phyloP scores from a whole-genome alignment of 53 echinoderm and acorn worm genomes.

The Crossaster papposus region DNA sequence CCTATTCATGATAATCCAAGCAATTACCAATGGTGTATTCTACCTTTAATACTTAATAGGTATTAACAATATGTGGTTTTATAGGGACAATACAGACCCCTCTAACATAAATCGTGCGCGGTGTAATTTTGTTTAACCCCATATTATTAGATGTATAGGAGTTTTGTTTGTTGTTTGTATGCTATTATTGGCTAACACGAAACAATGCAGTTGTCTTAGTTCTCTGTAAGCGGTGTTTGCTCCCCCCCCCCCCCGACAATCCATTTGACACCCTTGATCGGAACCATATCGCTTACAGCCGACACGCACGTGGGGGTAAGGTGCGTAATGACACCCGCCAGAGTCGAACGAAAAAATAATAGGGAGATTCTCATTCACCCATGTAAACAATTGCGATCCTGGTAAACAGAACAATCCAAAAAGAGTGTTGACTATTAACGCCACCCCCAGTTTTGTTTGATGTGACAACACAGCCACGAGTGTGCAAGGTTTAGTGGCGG shows the following conservation, averaged over 20 bases:
- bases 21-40: too few species aligned
- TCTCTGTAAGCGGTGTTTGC: constrained; percentile 2
- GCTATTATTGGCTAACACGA: neutral
- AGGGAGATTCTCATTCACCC: constrained; percentile 14
- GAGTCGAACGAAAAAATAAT: constrained; percentile 34
- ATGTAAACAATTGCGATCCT: neutral
- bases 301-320: constrained; percentile 53
- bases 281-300: constrained; percentile 24
- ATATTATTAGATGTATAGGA: too few species aligned
- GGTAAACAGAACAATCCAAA: neutral
- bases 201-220: neutral
- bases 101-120: too few species aligned
- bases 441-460: constrained; percentile 50
- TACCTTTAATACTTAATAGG: too few species aligned
- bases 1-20: too few species aligned
- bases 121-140: too few species aligned
- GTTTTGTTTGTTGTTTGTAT: too few species aligned
- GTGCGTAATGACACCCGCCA: constrained; percentile 26
- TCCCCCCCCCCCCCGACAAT: neutral
- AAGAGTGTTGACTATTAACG: constrained; percentile 52
- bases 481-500: neutral
- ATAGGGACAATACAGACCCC: too few species aligned
- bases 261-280: constrained; percentile 12
- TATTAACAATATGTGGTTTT: too few species aligned
- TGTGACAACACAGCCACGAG: constrained; percentile 22